phyloP scores from a whole-genome alignment of 2,888 invertebrate species.

The Stenichneumon culpator region DNA sequence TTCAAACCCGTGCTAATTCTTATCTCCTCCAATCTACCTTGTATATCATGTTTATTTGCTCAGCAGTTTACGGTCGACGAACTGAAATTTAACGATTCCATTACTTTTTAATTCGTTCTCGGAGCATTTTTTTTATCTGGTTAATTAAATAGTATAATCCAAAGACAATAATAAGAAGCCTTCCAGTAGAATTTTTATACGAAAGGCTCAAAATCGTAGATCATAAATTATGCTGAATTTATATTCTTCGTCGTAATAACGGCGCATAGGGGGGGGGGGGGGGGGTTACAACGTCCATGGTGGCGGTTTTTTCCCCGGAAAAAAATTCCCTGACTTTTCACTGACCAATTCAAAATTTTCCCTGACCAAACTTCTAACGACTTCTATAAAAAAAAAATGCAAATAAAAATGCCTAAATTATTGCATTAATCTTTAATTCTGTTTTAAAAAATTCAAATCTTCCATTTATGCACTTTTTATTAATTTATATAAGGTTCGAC shows the following conservation, averaged over 20 bases:
- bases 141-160: background rate
- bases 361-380: too few relatives aligned
- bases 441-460: too few relatives aligned
- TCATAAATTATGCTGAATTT: conserved; percentile 22
- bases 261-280: background rate
- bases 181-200: background rate
- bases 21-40: conserved; percentile 4
- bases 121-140: background rate
- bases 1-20: background rate
- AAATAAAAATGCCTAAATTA: too few relatives aligned
- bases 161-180: background rate
- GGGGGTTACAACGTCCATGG: too few relatives aligned
- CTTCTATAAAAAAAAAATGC: too few relatives aligned
- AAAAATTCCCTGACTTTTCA: too few relatives aligned
- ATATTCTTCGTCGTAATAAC: conserved; percentile 26
- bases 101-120: conserved; percentile 5
- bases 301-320: too few relatives aligned
- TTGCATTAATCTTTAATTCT: too few relatives aligned
- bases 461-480: too few relatives aligned
- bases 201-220: conserved; percentile 21
- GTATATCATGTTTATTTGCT: conserved; percentile 27
- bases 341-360: too few relatives aligned
- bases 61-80: conserved; percentile 30
- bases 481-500: too few relatives aligned
- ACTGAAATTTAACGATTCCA: conserved; percentile 8